Evolutionary conservation across 1,140 invertebrate genomes (phyloP).

Genomic region (Cotesia vestalis): DNA sequence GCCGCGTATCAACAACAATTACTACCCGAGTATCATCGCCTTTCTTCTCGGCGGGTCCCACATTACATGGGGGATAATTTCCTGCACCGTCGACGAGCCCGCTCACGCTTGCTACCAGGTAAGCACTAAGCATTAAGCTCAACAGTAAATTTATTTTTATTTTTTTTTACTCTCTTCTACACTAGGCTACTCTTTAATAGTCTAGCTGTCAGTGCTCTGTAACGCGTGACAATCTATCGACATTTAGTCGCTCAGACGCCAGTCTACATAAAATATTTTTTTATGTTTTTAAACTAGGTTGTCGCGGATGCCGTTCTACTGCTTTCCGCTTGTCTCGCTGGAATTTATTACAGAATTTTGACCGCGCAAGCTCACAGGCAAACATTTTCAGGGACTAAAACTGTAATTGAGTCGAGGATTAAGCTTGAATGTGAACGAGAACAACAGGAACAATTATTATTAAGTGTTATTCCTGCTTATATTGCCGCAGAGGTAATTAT

Average conservation of each 20-base stretch:
- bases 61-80: conserved; percentile 42
- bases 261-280: conserved; percentile 2
- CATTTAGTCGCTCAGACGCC: not conserved
- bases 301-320: conserved; percentile 80
- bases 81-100: conserved; percentile 37
- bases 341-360: conserved; percentile 87
- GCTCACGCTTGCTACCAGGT: conserved; percentile 50
- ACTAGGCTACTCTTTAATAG: no score
- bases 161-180: not conserved
- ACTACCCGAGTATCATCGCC: conserved; percentile 50
- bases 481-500: conserved; percentile 84
- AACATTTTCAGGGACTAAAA: conserved; percentile 87
- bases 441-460: conserved; percentile 88
- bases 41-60: conserved; percentile 47
- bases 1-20: conserved; percentile 49
- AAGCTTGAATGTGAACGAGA: conserved; percentile 92
- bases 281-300: conserved; percentile 67
- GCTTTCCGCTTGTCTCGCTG: conserved; percentile 78
- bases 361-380: conserved; percentile 84
- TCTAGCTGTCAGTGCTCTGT: no score
- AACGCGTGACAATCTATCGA: not conserved
- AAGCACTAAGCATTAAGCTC: conserved; percentile 21
- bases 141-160: not conserved
- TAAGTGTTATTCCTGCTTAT: conserved; percentile 93
- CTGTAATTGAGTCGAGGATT: conserved; percentile 89